Conservation (phyloP, 1,140 invertebrate genomes). For the Euwallacea fornicatus region DNA sequence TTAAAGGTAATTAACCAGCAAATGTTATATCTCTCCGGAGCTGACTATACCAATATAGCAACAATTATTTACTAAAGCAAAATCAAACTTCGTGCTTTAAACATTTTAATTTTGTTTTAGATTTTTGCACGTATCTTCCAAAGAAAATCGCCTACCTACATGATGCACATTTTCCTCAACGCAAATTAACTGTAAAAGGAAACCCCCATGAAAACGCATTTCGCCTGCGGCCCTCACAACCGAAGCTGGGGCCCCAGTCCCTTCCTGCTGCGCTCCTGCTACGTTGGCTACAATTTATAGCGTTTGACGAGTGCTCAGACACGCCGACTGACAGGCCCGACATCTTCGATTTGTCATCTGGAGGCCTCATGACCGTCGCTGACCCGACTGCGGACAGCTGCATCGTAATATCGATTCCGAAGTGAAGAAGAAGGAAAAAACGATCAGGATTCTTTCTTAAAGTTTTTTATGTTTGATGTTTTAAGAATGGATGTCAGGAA, state of each 20-base stretch:
- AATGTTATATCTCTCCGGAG: too few relatives aligned
- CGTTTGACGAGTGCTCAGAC: conserved; percentile 23
- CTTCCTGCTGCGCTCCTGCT: conserved; percentile 21
- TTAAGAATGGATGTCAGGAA: conserved; percentile 18
- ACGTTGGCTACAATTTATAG: conserved; percentile 20
- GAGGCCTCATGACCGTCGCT: conserved; percentile 1
- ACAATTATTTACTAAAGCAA: too few relatives aligned
- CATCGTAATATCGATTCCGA: conserved; percentile 7
- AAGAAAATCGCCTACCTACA: too few relatives aligned
- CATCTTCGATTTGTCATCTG: conserved; percentile 9
- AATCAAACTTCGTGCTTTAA: too few relatives aligned
- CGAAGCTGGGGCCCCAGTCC: not conserved
- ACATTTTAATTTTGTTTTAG: too few relatives aligned
- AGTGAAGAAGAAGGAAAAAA: not conserved
- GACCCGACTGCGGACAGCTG: conserved; percentile 4
- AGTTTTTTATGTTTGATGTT: conserved; percentile 22
- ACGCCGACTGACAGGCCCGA: conserved; percentile 10
- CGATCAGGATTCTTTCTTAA: conserved; percentile 1
- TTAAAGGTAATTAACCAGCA: too few relatives aligned
- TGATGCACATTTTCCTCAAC: too few relatives aligned
- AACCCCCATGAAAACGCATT: not conserved
- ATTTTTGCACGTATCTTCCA: too few relatives aligned
- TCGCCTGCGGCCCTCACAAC: not conserved
- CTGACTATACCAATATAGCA: too few relatives aligned
- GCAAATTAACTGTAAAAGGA: too few relatives aligned